Evolutionary conservation across 35 echinoderm and acorn worm genomes (phyloP), one percentile per base, ranked within the genome.

Genomic region (Apostichopus japonicus): DNA sequence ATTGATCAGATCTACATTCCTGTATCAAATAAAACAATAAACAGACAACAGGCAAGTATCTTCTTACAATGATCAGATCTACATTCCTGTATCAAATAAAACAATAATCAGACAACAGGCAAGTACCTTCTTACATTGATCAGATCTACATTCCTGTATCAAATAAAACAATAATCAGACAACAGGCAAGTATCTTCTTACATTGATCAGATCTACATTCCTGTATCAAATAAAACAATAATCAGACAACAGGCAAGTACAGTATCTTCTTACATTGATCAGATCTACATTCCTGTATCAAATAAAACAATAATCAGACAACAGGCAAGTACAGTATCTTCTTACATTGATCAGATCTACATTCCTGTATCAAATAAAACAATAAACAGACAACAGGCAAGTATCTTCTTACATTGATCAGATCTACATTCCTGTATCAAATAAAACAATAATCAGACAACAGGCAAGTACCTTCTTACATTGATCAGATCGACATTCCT

Each of bases 221-320:
- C 79, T 83, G 9, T 54, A 83, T 54, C 4, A 83, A 33, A 33
- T 8, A 24, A 44, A 44, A n/a, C n/a, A n/a, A n/a, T n/a, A n/a
- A n/a, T n/a, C n/a, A n/a, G 54, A 55, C 44, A 83, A 55, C 54
- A 54, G 79, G 54, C 51, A 14, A 83, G 79, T 5, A 52, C n/a
- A n/a, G n/a, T n/a, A n/a, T 54, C 44, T 54, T 83, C 79, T 83
- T 83, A 21, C 79, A 83, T 19, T 17, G 33, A 8, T 83, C 79
- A 3, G 33, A 83, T 7, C 3, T 67, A 67, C 79, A 83, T 10
- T 83, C 79, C 79, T 83, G 9, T 54, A 83, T 54, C 4, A 83
- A 33, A 33, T 8, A 24, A 44, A 44, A n/a, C n/a, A n/a, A n/a
- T n/a, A n/a, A n/a, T n/a, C n/a, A n/a, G 54, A 55, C 44, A 83